Evolutionary conservation across 2,113 vertebrate genomes (phyloP).

Genomic region (Sula dactylatra): DNA sequence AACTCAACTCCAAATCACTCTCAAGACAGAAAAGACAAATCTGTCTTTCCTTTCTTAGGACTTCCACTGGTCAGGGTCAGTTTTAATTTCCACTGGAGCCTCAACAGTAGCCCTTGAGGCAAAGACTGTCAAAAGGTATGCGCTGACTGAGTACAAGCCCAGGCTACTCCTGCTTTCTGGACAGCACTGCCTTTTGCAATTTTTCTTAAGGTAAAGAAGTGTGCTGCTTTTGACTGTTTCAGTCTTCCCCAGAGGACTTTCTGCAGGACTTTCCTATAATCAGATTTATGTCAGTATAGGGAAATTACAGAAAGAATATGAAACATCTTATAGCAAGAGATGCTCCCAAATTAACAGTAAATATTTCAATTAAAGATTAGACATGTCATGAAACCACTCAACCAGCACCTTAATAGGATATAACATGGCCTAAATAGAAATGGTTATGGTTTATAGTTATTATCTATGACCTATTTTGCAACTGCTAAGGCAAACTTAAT

Average conservation of each 20-base stretch:
- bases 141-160: background rate
- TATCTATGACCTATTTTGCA: constrained; percentile 30
- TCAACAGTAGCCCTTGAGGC: background rate
- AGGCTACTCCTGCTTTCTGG: background rate
- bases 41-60: background rate
- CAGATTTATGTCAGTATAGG: background rate
- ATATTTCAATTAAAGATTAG: constrained; percentile 35
- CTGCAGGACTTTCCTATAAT: background rate
- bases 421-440: constrained; percentile 2
- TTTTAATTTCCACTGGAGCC: constrained; percentile 1
- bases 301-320: background rate
- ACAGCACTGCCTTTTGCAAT: constrained; percentile 11
- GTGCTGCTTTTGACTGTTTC: constrained; percentile 16
- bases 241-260: constrained; percentile 13
- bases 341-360: constrained; percentile 19
- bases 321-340: background rate
- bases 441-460: constrained; percentile 1
- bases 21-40: background rate
- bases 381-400: background rate
- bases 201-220: background rate
- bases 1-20: background rate
- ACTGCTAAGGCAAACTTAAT: constrained; percentile 13
- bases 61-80: background rate
- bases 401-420: background rate
- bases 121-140: constrained; percentile 29